Percentiles rank a stretch among this genome's conserved stretches.
phyloP scores from a whole-genome alignment of 2,888 invertebrate species.

The Limnephilus rhombicus region DNA sequence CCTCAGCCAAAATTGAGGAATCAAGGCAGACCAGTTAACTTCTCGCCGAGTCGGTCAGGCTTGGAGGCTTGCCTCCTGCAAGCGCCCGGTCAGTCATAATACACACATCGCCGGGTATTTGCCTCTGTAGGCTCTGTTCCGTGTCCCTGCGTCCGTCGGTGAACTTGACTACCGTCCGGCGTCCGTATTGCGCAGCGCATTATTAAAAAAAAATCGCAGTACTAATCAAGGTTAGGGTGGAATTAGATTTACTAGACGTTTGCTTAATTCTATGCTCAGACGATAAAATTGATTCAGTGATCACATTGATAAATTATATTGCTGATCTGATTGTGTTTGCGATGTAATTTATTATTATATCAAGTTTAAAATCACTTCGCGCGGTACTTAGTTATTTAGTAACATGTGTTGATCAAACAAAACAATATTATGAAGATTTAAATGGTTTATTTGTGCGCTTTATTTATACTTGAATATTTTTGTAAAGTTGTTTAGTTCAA shows the following conservation, averaged over 20 bases:
- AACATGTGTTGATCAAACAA: background rate
- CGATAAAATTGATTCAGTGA: background rate
- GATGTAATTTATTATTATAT: background rate
- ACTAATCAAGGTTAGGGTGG: background rate
- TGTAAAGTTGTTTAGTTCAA: background rate
- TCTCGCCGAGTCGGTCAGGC: slow-evolving; percentile 9
- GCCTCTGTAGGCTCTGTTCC: slow-evolving; percentile 2
- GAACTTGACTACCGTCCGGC: background rate
- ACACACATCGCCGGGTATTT: slow-evolving; percentile 34
- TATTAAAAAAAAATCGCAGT: background rate
- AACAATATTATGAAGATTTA: background rate
- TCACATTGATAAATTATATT: background rate
- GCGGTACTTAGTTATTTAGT: background rate
- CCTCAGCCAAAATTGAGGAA: slow-evolving; percentile 38
- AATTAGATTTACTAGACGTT: background rate
- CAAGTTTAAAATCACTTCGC: background rate
- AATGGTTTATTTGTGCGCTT: background rate
- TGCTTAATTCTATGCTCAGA: background rate
- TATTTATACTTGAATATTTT: background rate
- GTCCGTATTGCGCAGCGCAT: background rate
- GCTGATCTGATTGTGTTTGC: background rate
- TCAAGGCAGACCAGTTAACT: slow-evolving; percentile 52
- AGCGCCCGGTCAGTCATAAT: slow-evolving; percentile 38
- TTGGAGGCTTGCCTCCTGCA: slow-evolving; percentile 23
- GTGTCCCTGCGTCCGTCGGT: slow-evolving; percentile 9